Base-by-base conservation (phyloP, 2,888 invertebrate species). In the Falcaria lacertinaria region DNA sequence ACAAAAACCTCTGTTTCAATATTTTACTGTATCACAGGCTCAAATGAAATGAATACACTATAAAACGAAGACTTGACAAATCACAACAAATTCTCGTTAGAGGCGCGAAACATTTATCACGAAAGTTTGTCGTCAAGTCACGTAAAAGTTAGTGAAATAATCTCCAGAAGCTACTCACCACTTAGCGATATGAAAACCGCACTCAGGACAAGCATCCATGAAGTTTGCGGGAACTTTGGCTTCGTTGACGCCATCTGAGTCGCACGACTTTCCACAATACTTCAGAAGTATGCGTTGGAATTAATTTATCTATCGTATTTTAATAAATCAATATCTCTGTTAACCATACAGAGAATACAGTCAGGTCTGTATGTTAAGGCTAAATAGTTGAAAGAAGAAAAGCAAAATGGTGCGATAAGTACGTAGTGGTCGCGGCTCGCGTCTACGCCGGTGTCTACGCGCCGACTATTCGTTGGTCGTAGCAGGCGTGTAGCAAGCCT, bases 171-270 rank as follows among this genome's bases (percentile, higher is more conserved):
- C 41, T 60, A 83, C 86, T 84, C 69, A 87, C 86, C 85, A 80
- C 79, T 83, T 66, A 86, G 67, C 56, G 74, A 74, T 69, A 86
- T 74, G 73, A 84, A 72, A 57, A 73, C 64, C 64, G 71, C 66
- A 58, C 58, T 56, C 54, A 70, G 57, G 47, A 69, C 51, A 48
- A 74, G 57, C 59, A 68, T 58, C 57, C 60, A 61, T 52, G 60
- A 47, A 42, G 54, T 48, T 40, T 48, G 50, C 64, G 47, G 50
- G 50, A 74, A 70, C 60, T 75, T 71, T 53, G 44, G 42, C 49
- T 50, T 54, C 42, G 41, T 50, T 49, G 57, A 42, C 69, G 60
- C 69, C 80, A 80, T 80, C 71, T 74, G 69, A 65, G 68, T 63
- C 57, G 52, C 56, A 66, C 43, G 68, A 57, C 54, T 58, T 52